Percentiles rank a stretch among this genome's conserved stretches.
Evolutionary conservation across 2,888 invertebrate species (phyloP).

Genomic region (Luperina nickerlii): DNA sequence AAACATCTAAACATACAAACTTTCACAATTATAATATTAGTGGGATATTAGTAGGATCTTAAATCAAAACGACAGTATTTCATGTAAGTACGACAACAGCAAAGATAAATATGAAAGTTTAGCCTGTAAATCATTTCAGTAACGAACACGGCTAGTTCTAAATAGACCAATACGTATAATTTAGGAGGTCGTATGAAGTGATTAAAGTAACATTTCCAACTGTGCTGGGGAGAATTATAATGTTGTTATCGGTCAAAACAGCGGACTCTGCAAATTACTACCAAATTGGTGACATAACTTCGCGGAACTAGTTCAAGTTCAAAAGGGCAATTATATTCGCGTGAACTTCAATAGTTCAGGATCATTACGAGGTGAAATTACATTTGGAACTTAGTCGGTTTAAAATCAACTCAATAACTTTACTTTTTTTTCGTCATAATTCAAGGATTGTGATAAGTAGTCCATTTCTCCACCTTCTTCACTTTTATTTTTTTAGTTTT

Average conservation of each 20-base stretch:
- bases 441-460: background rate
- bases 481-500: background rate
- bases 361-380: constrained; percentile 51
- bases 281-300: constrained; percentile 61
- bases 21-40: background rate
- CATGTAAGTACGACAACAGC: constrained; percentile 15
- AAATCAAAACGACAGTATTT: constrained; percentile 30
- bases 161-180: constrained; percentile 83
- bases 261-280: constrained; percentile 64
- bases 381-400: constrained; percentile 29
- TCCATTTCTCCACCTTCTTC: background rate
- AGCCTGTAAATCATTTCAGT: constrained; percentile 80
- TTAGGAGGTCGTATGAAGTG: constrained; percentile 85
- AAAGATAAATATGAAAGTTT: constrained; percentile 76
- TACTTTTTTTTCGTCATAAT: background rate
- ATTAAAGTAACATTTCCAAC: constrained; percentile 88
- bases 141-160: constrained; percentile 76
- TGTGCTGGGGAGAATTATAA: constrained; percentile 83
- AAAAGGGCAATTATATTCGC: constrained; percentile 51
- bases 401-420: constrained; percentile 8
- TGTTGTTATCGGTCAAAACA: constrained; percentile 83
- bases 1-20: background rate
- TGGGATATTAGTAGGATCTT: background rate
- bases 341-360: constrained; percentile 47
- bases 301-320: constrained; percentile 56